These are phyloP conservation scores for Conomelus anceps DNA, from an alignment of 2,888 invertebrate genomes.

Conservation along the genomic window DNA sequence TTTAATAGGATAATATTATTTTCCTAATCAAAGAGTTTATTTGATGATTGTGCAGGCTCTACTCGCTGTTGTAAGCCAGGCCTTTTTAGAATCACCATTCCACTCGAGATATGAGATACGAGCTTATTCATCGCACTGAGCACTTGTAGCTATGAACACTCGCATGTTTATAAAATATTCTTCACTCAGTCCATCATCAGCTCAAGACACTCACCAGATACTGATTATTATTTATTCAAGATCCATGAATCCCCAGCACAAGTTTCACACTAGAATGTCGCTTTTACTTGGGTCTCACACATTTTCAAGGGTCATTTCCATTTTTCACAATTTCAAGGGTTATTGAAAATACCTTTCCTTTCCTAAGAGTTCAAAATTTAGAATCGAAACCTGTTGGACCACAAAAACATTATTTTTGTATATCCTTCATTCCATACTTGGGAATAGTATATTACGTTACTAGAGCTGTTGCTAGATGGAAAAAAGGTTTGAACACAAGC, in stretches of 20 bases:
- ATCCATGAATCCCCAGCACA: too few relatives aligned
- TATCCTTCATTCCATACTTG: too few relatives aligned
- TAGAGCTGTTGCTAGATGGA: too few relatives aligned
- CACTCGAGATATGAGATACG: not conserved
- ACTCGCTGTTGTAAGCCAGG: not conserved
- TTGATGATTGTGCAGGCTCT: not conserved
- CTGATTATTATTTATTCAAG: not conserved
- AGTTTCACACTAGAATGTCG: not conserved
- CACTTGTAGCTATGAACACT: not conserved
- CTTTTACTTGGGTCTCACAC: not conserved
- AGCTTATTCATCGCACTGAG: not conserved
- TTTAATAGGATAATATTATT: too few relatives aligned
- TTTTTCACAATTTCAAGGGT: not conserved
- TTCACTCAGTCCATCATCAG: not conserved
- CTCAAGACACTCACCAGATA: not conserved
- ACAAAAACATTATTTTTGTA: too few relatives aligned
- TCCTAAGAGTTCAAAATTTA: too few relatives aligned
- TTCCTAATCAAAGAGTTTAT: too few relatives aligned
- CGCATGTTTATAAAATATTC: not conserved
- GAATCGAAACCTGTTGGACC: too few relatives aligned
- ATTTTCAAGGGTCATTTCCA: not conserved
- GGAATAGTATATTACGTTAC: too few relatives aligned
- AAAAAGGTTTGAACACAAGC: too few relatives aligned
- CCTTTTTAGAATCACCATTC: not conserved
- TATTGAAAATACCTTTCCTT: too few relatives aligned